Percentiles rank a stretch among this genome's conserved stretches.
Evolutionary conservation across 2,113 vertebrate species (phyloP).

Genomic region (Elgaria multicarinata): DNA sequence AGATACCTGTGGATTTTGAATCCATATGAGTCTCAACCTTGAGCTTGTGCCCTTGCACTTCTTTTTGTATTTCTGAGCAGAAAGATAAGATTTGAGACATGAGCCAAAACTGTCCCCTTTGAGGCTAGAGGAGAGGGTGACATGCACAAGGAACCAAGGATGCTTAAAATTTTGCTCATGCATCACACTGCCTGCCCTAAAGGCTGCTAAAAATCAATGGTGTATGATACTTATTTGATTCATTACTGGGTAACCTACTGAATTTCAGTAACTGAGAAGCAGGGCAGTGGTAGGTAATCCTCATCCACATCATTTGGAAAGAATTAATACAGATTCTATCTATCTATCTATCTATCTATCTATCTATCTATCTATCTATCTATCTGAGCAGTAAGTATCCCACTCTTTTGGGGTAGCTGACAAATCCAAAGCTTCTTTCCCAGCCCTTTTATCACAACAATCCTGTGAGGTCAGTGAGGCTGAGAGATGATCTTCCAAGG

Average conservation of each 20-base stretch:
- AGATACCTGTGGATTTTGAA: conserved; percentile 1
- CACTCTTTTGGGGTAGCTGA: too few relatives aligned
- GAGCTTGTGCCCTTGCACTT: neutral
- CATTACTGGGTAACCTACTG: neutral
- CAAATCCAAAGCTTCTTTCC: neutral
- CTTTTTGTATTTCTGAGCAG: conserved; percentile 29
- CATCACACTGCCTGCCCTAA: conserved; percentile 36
- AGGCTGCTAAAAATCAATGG: conserved; percentile 44
- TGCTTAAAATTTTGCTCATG: conserved; percentile 19
- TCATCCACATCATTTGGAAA: neutral
- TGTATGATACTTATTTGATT: neutral
- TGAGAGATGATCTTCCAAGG: neutral
- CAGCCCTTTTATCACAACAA: neutral
- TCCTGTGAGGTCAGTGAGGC: neutral
- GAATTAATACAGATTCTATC: neutral
- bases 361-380: neutral
- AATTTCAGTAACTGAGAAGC: neutral
- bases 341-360: neutral
- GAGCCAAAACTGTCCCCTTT: conserved; percentile 21
- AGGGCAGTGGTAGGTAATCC: neutral
- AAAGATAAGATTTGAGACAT: conserved; percentile 12
- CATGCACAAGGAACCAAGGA: neutral
- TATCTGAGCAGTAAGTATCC: too few relatives aligned
- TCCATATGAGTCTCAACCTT: conserved; percentile 25
- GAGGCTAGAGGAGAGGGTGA: neutral